Evolutionary conservation across 1,140 invertebrate genomes (phyloP), one percentile per base, ranked within the genome.

Genomic region (Drosophila melanica): DNA sequence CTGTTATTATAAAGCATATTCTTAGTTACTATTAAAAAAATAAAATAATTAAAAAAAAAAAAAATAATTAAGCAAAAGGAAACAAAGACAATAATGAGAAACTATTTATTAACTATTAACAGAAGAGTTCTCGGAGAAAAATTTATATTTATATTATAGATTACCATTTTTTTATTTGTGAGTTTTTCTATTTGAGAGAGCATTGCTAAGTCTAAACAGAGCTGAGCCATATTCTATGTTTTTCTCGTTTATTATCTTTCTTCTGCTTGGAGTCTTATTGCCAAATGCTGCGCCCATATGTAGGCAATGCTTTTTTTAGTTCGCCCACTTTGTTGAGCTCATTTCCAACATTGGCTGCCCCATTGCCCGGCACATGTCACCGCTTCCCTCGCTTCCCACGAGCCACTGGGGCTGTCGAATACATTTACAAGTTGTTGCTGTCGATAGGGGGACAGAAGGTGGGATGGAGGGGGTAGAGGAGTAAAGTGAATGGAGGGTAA

Each of bases 341-440:
- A 65, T 74, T 64, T 68, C 44, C 66, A 64, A 39, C 51, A 6
- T 35, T 44, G 23, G n/a, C 37, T 57, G 75, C 59, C 58, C 63
- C 65, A 62, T 81, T 67, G 68, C 54, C 55, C 39, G 12, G 35
- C 55, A 39, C 57, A 79, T 79, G 69, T 75, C 59, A 79, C 60
- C 30, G 5, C 27, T 10, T 8, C 30, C 30, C 30, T 5, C 12
- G 20, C 23, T 23, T 30, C 16, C 33, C 12, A 12, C 3, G 9
- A 39, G 14, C 41, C 7, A 53, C 11, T 39, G 50, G 33, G 50
- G 23, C 73, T 80, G 59, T 73, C 60, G 62, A 69, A 74, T 74
- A 80, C 57, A 77, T 77, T 72, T 74, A 77, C 77, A 85, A 86
- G 39, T 51, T 53, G 57, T 44, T 65, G 75, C 79, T 86, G 82